phyloP scores from a whole-genome alignment of 2,888 invertebrate species.

The Pandemis corylana region DNA sequence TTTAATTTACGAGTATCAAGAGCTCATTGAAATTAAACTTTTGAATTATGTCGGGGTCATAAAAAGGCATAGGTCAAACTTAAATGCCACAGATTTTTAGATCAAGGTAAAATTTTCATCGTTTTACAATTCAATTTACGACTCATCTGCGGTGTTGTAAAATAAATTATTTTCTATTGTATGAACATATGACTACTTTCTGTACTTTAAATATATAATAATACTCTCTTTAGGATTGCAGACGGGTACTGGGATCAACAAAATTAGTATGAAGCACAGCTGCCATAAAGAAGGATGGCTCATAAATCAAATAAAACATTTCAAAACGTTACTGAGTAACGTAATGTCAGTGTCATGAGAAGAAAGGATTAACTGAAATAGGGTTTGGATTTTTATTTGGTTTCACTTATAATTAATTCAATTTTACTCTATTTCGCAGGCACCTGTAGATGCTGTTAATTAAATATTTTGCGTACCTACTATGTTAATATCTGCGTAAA shows the following conservation, averaged over 20 bases:
- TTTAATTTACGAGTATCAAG: too few species aligned
- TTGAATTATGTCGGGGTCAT: neutral
- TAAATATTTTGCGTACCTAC: too few species aligned
- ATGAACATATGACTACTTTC: neutral
- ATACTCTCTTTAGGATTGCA: neutral
- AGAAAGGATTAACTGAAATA: neutral
- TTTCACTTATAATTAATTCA: neutral
- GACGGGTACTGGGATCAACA: neutral
- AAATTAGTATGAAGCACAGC: neutral
- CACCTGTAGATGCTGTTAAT: neutral
- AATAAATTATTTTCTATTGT: neutral
- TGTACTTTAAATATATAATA: neutral
- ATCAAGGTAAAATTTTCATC: neutral
- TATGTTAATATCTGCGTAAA: too few species aligned
- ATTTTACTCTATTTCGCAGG: neutral
- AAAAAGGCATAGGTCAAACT: too few species aligned
- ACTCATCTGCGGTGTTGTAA: neutral
- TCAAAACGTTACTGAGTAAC: slow-evolving; percentile 5
- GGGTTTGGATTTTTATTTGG: neutral
- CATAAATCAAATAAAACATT: slow-evolving; percentile 37
- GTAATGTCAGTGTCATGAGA: neutral
- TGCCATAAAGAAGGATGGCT: slow-evolving; percentile 33
- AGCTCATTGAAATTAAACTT: neutral
- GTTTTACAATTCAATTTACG: neutral
- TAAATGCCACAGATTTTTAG: neutral